Evolutionary conservation across 2,888 invertebrate genomes (phyloP), one percentile per base, ranked within the genome.

Genomic region (Agrypnus murinus): DNA sequence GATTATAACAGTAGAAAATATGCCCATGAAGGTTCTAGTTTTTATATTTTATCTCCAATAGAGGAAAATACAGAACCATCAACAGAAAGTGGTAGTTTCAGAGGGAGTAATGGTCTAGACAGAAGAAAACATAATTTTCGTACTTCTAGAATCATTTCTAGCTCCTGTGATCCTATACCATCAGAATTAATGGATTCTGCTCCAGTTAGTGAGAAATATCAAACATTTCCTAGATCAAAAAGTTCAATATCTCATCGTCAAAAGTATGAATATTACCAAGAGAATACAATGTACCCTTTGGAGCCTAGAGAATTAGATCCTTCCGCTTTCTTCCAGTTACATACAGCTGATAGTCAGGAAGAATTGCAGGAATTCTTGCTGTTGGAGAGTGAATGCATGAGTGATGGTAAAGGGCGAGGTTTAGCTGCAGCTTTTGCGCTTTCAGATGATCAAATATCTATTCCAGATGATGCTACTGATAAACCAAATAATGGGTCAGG

Each of bases 361-460:
- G 90, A 90, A 74, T 82, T 90, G 38, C 89, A 90, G 77, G 90
- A 90, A 80, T 90, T 90, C 81, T 83, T 90, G 65, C 81, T 90
- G 58, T 80, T 90, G 10, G 90, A 90, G 81, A 90, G 89, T 77
- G 88, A 89, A 80, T 90, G 89, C 76, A 88, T 87, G 86, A 83
- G 82, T 14, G 86, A 85, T 73, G 82, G 80, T 53, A 82, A 81
- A 72, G 84, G 83, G 34, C 82, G 87, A 62, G 89, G 88, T 32
- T 82, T 89, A 67, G 88, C 88, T 2, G 83, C 86, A 50, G 88
- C 88, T 70, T 86, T 86, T 75, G 79, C 81, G 7, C 74, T 79
- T 17, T 84, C 82, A 58, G 83, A 84, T 75, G 78, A 79, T 36
- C 75, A 78, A 10, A 36, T 63, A 31, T 64, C 64, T 10, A 17